Percentiles rank a stretch among this genome's conserved stretches.
phyloP scores from a whole-genome alignment of 2,888 invertebrate species.

The Opisthograptis luteolata region DNA sequence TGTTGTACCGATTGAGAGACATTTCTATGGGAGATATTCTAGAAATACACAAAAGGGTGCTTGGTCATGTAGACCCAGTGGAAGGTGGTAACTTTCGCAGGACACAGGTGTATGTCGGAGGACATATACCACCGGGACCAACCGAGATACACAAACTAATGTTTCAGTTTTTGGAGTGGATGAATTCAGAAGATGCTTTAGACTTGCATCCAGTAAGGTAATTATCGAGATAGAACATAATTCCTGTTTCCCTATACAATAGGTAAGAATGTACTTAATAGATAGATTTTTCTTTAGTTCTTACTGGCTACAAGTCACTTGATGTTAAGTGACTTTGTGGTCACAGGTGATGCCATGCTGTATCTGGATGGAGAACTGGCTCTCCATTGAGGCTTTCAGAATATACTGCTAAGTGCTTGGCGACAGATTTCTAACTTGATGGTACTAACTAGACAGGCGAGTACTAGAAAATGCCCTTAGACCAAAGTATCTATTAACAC shows the following conservation, averaged over 20 bases:
- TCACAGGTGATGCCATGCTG: no score
- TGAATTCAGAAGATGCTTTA: constrained; percentile 94
- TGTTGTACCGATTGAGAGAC: constrained; percentile 90
- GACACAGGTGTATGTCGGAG: constrained; percentile 97
- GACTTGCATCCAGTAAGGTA: constrained; percentile 94
- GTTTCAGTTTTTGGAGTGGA: constrained; percentile 95
- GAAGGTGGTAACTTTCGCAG: constrained; percentile 95
- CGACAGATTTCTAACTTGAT: no score
- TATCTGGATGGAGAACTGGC: no score
- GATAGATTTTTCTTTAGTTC: no score
- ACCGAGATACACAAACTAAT: constrained; percentile 92
- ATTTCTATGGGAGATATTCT: constrained; percentile 94
- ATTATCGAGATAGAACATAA: constrained; percentile 4
- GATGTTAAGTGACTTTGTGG: no score
- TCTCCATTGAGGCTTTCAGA: no score
- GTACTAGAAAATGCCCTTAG: no score
- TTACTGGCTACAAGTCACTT: no score
- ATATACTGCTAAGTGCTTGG: no score
- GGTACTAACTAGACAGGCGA: no score
- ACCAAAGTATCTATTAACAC: no score
- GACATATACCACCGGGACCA: constrained; percentile 96
- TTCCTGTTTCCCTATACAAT: background rate
- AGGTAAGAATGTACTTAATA: no score
- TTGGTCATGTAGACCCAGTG: constrained; percentile 97
- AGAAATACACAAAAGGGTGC: constrained; percentile 95